phyloP scores from a whole-genome alignment of 1,140 invertebrate genomes.

The Leptinotarsa undecemlineata region DNA sequence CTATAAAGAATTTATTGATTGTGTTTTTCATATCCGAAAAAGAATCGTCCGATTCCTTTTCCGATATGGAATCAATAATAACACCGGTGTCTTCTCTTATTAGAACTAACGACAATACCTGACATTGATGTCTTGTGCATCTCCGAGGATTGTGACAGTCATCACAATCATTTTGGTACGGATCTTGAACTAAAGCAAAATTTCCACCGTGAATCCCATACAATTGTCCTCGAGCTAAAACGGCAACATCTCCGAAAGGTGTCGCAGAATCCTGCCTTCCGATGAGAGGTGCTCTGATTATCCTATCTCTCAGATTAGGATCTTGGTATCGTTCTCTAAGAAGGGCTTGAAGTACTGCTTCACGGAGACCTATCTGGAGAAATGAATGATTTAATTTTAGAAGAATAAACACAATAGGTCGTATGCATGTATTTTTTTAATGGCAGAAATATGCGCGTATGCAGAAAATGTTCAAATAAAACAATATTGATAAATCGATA shows the following conservation, averaged over 20 bases:
- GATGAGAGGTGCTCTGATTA: conserved; percentile 61
- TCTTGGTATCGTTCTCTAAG: conserved; percentile 58
- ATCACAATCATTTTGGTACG: conserved; percentile 56
- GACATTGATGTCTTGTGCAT: conserved; percentile 31
- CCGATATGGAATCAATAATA: background rate
- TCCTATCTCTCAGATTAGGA: conserved; percentile 58
- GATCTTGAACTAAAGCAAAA: conserved; percentile 62
- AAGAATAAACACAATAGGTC: no score
- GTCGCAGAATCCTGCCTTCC: conserved; percentile 54
- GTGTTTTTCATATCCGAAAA: no score
- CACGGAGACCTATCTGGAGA: conserved; percentile 47
- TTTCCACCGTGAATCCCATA: conserved; percentile 56
- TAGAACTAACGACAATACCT: conserved; percentile 22
- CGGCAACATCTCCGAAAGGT: conserved; percentile 64
- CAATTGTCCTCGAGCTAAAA: conserved; percentile 63
- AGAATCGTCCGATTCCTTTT: no score
- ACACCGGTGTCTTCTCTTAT: background rate
- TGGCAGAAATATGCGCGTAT: no score
- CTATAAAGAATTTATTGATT: no score
- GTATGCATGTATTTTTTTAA: no score
- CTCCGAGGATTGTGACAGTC: conserved; percentile 47
- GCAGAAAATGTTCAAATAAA: no score
- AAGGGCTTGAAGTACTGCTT: conserved; percentile 53
- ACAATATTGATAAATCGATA: no score
- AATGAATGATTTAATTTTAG: background rate